Evolutionary conservation across 1,140 invertebrate genomes (phyloP), one percentile per base, ranked within the genome.

Genomic region (Venustaconcha ellipsiformis): DNA sequence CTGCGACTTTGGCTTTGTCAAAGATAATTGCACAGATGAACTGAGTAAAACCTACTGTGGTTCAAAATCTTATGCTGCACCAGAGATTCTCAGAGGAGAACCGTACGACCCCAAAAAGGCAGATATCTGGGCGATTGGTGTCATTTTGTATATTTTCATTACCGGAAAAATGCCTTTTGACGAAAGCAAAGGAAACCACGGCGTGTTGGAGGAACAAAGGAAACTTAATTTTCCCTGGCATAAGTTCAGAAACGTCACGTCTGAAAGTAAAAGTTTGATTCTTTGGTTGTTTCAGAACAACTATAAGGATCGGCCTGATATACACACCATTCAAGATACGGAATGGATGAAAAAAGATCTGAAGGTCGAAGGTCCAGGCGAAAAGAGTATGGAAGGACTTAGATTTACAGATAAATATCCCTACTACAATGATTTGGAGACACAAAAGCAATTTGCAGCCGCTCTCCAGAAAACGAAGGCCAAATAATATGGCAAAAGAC

Each of bases 1-100:
- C 26, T 95, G 95, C 2, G 96, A 97, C 89, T 97, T 97, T 88
- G 96, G 96, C 17, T 97, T 97, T 87, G 91, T 87, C 18, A 89
- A 88, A 75, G 80, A 78, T 23, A 80, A 88, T 64, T 80, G 78
- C 23, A 79, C 66, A 48, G 71, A 76, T 57, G 83, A 87, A 15
- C 81, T 93, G 17, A 93, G 92, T 57, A 89, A 91, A 68, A 94
- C 93, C 0, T 94, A 92, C 84, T 94, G 93, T 84, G 94, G 94
- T 5, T 93, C 92, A 48, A 92, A 92, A 17, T 93, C 94, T 1
- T 94, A 94, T 86, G 94, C 93, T 0, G 93, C 93, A 14, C 93
- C 94, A 0, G 94, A 94, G 90, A 93, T 94, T 57, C 83, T 94
- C 8, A 90, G 85, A 90, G 89, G 92, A 20, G 82, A 87, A 73